Percentiles rank a stretch among this genome's conserved stretches.
Conservation (phyloP, 2,113 vertebrate species). For the Ptychochromis oligacanthus region DNA sequence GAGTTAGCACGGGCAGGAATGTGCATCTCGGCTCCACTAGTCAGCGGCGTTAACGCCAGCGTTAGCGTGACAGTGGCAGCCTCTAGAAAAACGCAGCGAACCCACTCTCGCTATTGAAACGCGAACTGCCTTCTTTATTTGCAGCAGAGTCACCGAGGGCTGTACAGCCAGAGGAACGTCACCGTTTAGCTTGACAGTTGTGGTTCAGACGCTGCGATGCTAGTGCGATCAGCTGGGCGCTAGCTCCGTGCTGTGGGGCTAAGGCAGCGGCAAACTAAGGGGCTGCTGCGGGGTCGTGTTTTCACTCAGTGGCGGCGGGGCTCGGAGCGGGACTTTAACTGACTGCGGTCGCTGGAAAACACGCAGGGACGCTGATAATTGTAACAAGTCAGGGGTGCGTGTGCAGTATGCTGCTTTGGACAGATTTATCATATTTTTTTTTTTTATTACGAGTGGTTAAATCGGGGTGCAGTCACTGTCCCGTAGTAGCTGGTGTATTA, state of each 20-base stretch:
- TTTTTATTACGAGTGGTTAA: not conserved
- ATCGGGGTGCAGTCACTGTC: not conserved
- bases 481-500: not conserved
- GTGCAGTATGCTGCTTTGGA: not conserved
- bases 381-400: not conserved
- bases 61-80: not conserved
- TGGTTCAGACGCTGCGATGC: slow-evolving; percentile 27
- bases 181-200: slow-evolving; percentile 51
- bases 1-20: slow-evolving; percentile 42
- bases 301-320: not conserved
- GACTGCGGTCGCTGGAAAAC: not conserved
- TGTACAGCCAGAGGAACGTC: not conserved
- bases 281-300: not conserved
- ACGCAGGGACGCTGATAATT: not conserved
- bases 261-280: not conserved
- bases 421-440: not conserved
- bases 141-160: not conserved
- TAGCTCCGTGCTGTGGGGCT: slow-evolving; percentile 1
- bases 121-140: not conserved
- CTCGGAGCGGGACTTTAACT: no score
- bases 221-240: slow-evolving; percentile 55
- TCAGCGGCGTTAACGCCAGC: not conserved
- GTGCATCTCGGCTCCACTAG: slow-evolving; percentile 12
- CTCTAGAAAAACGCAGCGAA: no score
- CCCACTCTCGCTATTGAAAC: not conserved